phyloP scores from a whole-genome alignment of 1,140 invertebrate genomes.

The Ganaspis sp. region DNA sequence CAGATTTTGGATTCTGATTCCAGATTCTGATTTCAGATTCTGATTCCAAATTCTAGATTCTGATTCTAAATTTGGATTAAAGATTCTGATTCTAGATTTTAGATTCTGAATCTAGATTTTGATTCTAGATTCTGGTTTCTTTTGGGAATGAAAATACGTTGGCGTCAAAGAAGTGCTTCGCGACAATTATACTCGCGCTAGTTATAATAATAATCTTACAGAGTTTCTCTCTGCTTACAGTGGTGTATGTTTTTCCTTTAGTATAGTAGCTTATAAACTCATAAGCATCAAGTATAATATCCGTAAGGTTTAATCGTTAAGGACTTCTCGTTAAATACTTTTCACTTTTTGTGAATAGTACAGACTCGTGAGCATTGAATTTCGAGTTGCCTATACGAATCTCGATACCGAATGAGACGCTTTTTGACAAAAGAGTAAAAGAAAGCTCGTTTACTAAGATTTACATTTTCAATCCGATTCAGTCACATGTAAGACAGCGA shows the following conservation, averaged over 20 bases:
- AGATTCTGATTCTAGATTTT: too few relatives aligned
- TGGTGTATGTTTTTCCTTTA: conserved; percentile 73
- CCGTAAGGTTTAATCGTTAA: conserved; percentile 68
- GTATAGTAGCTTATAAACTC: conserved; percentile 69
- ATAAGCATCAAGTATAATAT: conserved; percentile 72
- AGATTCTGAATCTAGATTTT: too few relatives aligned
- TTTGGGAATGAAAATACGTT: conserved; percentile 33
- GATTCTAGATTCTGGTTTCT: not conserved
- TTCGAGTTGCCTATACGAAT: conserved; percentile 58
- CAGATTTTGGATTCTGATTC: not conserved
- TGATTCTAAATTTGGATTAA: not conserved
- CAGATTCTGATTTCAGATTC: conserved; percentile 6
- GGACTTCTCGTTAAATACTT: conserved; percentile 63
- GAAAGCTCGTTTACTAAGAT: not conserved
- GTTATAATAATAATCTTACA: conserved; percentile 64
- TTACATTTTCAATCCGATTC: not conserved
- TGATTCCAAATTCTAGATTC: too few relatives aligned
- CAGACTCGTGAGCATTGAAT: conserved; percentile 59
- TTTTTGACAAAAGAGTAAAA: conserved; percentile 50
- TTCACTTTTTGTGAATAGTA: conserved; percentile 47
- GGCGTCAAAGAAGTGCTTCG: conserved; percentile 44
- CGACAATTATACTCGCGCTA: conserved; percentile 59
- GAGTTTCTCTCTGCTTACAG: conserved; percentile 36
- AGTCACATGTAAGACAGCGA: not conserved
- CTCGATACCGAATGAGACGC: conserved; percentile 47